Percentiles rank a stretch among this genome's conserved stretches.
Evolutionary conservation across 2,113 vertebrate species (phyloP).

Genomic region (Athene noctua): DNA sequence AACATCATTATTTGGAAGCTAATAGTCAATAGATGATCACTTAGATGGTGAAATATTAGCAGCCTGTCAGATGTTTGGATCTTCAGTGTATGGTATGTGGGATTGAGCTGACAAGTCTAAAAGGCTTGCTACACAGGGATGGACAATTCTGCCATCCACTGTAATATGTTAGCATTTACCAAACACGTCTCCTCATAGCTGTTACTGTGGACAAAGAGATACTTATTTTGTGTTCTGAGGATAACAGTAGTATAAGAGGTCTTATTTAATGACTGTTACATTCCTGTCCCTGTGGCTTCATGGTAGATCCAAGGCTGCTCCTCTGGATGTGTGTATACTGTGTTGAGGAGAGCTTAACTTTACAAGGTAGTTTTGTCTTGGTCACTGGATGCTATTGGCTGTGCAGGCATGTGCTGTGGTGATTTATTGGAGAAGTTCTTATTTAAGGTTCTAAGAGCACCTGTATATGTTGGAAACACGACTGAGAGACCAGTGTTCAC

Average conservation of each 20-base stretch:
- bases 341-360: background rate
- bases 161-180: background rate
- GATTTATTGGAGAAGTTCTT: background rate
- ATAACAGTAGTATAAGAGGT: background rate
- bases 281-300: background rate
- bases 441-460: background rate
- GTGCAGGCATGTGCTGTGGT: background rate
- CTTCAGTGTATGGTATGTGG: background rate
- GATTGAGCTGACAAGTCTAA: background rate
- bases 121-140: background rate
- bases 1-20: background rate
- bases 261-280: background rate
- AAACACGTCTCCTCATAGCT: background rate
- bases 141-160: background rate
- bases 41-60: background rate
- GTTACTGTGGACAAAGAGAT: background rate
- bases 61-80: background rate
- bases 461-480: background rate
- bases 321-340: rapidly evolving
- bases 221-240: background rate
- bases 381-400: background rate
- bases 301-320: background rate
- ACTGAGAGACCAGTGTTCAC: background rate
- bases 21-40: background rate
- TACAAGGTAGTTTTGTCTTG: background rate